phyloP scores from a whole-genome alignment of 2,888 invertebrate species.

The Pheosia tremula region DNA sequence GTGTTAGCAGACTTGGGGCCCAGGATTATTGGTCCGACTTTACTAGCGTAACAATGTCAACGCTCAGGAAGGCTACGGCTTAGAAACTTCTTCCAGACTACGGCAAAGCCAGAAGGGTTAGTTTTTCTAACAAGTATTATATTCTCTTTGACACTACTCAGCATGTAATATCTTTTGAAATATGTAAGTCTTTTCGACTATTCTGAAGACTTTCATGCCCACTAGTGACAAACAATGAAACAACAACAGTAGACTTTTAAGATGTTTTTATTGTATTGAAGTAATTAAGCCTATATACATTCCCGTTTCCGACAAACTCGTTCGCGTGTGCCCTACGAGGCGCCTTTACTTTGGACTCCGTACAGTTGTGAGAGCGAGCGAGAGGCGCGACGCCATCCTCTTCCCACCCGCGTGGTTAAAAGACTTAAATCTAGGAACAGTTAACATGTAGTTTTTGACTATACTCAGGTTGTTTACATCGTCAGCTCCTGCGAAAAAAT shows the following conservation, averaged over 20 bases:
- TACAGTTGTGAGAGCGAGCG: constrained; percentile 29
- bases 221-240: constrained; percentile 16
- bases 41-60: no score
- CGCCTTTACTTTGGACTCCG: constrained; percentile 36
- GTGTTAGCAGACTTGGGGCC: no score
- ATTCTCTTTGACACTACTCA: no score
- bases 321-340: constrained; percentile 12
- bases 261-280: constrained; percentile 56
- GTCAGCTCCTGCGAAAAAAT: constrained; percentile 81
- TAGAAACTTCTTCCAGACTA: no score
- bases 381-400: constrained; percentile 12
- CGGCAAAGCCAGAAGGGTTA: no score
- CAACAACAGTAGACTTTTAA: constrained; percentile 30
- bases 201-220: no score
- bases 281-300: constrained; percentile 68
- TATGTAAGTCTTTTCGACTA: no score
- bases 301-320: constrained; percentile 42
- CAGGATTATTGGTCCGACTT: no score
- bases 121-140: no score
- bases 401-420: constrained; percentile 27
- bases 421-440: constrained; percentile 65
- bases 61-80: no score
- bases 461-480: constrained; percentile 66
- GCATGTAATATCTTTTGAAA: no score
- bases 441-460: constrained; percentile 53